phyloP scores from a whole-genome alignment of 1,140 invertebrate genomes.

The Drosophila subpulchrella region DNA sequence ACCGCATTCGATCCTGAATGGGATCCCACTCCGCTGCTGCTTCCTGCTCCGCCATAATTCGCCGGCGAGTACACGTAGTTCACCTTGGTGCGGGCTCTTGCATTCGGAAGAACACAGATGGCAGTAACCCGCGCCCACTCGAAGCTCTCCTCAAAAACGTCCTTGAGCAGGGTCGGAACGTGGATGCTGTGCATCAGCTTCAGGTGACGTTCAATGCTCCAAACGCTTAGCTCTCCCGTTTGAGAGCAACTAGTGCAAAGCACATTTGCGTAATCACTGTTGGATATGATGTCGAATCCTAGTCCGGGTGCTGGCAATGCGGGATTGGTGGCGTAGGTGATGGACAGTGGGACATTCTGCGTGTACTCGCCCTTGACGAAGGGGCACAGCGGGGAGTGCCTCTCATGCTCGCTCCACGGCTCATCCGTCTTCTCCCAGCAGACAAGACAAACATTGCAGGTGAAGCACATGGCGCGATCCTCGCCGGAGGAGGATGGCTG shows the following conservation, averaged over 20 bases:
- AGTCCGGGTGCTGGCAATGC: slow-evolving; percentile 86
- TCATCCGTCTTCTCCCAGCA: slow-evolving; percentile 98
- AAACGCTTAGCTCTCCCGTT: slow-evolving; percentile 87
- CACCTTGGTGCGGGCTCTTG: slow-evolving; percentile 71
- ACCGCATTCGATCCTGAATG: slow-evolving; percentile 28
- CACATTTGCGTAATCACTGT: slow-evolving; percentile 88
- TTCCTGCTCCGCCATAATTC: slow-evolving; percentile 42
- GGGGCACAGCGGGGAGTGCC: slow-evolving; percentile 96
- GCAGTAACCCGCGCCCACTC: slow-evolving; percentile 77
- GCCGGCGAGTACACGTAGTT: slow-evolving; percentile 67
- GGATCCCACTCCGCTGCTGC: slow-evolving; percentile 25
- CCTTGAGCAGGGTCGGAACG: slow-evolving; percentile 71
- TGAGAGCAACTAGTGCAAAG: slow-evolving; percentile 88
- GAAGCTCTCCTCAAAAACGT: slow-evolving; percentile 73
- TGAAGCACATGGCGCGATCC: slow-evolving; percentile 97
- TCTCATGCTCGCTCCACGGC: slow-evolving; percentile 97
- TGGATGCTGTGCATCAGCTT: slow-evolving; percentile 84
- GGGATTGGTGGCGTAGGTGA: slow-evolving; percentile 94
- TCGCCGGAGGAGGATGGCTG: slow-evolving; percentile 95
- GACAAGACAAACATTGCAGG: slow-evolving; percentile 95
- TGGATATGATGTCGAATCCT: slow-evolving; percentile 86
- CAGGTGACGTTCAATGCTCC: slow-evolving; percentile 91
- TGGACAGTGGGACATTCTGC: slow-evolving; percentile 96
- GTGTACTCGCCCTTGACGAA: slow-evolving; percentile 97
- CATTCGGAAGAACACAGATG: slow-evolving; percentile 79